Percentiles rank a stretch among this genome's conserved stretches.
phyloP scores from a whole-genome alignment of 2,797 vertebrate species.

The Scleropages formosus region DNA sequence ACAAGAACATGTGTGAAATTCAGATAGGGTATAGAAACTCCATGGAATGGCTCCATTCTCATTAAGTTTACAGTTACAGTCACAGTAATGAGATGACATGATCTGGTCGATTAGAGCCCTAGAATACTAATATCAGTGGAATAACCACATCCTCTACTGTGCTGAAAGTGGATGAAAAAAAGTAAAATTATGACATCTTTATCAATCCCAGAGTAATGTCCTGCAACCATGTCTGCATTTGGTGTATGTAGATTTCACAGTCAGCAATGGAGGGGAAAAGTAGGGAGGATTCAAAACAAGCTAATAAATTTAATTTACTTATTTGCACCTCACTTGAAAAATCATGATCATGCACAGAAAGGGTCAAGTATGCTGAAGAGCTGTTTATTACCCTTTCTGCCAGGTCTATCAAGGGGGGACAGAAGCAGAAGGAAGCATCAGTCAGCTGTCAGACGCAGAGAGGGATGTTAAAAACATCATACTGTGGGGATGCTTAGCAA shows the following conservation, averaged over 20 bases:
- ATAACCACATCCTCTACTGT: conserved; percentile 13
- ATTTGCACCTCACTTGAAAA: neutral
- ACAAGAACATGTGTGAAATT: neutral
- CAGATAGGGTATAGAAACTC: neutral
- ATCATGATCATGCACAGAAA: neutral
- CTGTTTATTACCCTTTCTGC: conserved; percentile 14
- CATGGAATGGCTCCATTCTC: neutral
- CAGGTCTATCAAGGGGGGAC: conserved; percentile 14
- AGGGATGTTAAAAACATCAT: conserved; percentile 22
- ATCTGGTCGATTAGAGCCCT: conserved; percentile 26
- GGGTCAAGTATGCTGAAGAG: conserved; percentile 16
- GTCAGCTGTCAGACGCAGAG: conserved; percentile 28
- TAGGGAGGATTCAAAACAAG: neutral
- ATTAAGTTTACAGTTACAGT: conserved; percentile 25
- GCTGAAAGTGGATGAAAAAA: conserved; percentile 13
- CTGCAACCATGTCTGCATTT: neutral
- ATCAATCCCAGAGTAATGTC: conserved; percentile 13
- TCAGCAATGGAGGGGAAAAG: neutral
- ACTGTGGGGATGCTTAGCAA: conserved; percentile 10
- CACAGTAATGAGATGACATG: neutral
- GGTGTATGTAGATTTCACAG: conserved; percentile 4
- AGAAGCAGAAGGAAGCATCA: conserved; percentile 1
- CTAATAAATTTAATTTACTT: conserved; percentile 11
- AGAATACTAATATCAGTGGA: conserved; percentile 29
- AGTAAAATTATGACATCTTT: conserved; percentile 32